Conservation (phyloP, 2,888 invertebrate species). For the Agriopis leucophaearia region DNA sequence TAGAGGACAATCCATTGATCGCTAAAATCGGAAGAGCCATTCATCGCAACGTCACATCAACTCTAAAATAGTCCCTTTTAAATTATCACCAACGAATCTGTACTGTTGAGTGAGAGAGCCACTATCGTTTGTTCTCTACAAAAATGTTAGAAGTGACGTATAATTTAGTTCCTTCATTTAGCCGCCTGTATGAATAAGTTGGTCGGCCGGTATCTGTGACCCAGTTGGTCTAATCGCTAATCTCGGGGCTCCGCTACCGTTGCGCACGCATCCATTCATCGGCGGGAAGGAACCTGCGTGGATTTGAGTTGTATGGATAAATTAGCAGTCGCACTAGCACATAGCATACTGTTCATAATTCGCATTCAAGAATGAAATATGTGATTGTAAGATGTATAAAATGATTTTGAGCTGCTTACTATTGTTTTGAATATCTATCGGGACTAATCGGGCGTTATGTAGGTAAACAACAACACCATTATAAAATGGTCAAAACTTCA, state of each 20-base stretch:
- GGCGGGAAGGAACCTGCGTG: conserved; percentile 12
- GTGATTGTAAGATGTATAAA: neutral
- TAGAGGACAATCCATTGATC: conserved; percentile 41
- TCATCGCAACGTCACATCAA: conserved; percentile 43
- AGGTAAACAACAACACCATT: too few relatives aligned
- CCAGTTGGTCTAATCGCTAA: conserved; percentile 62
- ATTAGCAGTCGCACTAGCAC: conserved; percentile 2
- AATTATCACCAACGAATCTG: neutral
- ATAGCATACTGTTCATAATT: neutral
- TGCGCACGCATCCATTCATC: conserved; percentile 82
- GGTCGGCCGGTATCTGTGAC: conserved; percentile 55
- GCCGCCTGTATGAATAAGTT: neutral
- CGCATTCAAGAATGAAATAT: neutral
- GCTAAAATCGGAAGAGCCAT: conserved; percentile 40
- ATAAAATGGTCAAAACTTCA: too few relatives aligned
- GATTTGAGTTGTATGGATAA: neutral
- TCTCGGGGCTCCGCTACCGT: conserved; percentile 42
- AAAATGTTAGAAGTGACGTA: neutral
- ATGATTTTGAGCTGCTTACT: too few relatives aligned
- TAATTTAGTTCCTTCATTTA: neutral
- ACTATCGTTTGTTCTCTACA: neutral
- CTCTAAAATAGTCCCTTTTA: conserved; percentile 37
- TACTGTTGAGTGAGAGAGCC: neutral
- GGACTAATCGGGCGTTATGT: too few relatives aligned
- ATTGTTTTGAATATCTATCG: too few relatives aligned